phyloP scores from a whole-genome alignment of 1,140 invertebrate species.

The Tetramorium parvispinum region DNA sequence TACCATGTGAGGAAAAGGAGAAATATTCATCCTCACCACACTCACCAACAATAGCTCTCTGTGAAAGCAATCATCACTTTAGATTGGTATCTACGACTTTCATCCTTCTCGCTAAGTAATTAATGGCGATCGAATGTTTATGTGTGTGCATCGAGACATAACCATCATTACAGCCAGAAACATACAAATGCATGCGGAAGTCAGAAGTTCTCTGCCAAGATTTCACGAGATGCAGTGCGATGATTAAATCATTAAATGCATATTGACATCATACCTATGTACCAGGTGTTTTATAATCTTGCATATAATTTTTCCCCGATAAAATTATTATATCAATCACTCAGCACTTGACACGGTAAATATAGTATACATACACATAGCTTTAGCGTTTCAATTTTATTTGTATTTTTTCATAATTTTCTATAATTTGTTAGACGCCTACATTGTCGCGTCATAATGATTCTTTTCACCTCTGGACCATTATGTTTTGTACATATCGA shows the following conservation, averaged over 20 bases:
- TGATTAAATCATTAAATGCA: slow-evolving; percentile 22
- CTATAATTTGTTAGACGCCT: neutral
- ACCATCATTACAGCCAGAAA: neutral
- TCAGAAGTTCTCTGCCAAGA: neutral
- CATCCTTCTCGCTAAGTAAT: slow-evolving; percentile 12
- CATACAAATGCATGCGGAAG: neutral
- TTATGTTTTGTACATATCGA: neutral
- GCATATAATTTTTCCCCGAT: neutral
- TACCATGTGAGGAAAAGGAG: neutral
- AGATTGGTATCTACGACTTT: slow-evolving; percentile 12
- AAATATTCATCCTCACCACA: neutral
- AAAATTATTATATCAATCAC: neutral
- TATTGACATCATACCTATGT: slow-evolving; percentile 3
- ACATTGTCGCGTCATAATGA: neutral
- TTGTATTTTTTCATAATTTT: neutral
- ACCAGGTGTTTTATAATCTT: neutral
- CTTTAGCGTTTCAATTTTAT: neutral
- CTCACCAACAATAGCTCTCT: neutral
- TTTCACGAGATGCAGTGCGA: neutral
- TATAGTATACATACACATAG: neutral
- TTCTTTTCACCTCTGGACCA: neutral
- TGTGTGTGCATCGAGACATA: neutral
- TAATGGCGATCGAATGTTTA: slow-evolving; percentile 29
- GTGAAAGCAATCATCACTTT: neutral
- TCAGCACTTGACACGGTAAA: neutral